Evolutionary conservation across 2,797 vertebrate species (phyloP).

Genomic region (Sebastes vulpes): DNA sequence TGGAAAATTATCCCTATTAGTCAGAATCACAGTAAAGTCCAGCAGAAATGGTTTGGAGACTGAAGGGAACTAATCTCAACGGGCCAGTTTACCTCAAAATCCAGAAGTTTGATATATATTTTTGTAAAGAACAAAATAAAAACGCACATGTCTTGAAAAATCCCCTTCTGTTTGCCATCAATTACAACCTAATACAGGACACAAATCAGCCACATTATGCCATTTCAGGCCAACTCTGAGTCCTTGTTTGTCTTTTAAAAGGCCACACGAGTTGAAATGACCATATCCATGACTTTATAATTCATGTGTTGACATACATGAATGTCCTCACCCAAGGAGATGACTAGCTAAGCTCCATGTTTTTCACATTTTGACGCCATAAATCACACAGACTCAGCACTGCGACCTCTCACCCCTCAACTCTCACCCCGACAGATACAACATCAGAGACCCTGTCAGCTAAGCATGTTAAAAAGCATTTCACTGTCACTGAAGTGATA

Average conservation of each 20-base stretch:
- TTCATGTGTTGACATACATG: constrained; percentile 24
- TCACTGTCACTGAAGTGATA: constrained; percentile 24
- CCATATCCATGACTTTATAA: neutral
- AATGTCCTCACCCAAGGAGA: constrained; percentile 4
- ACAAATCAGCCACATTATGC: neutral
- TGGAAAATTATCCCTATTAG: constrained; percentile 43
- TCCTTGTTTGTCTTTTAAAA: neutral
- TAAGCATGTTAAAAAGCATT: constrained; percentile 53
- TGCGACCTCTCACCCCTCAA: constrained; percentile 53
- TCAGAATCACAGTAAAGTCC: constrained; percentile 26
- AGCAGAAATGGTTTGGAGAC: constrained; percentile 31
- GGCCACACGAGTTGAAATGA: neutral
- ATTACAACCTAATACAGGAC: neutral
- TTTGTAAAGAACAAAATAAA: neutral
- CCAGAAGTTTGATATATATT: neutral
- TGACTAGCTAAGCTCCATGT: constrained; percentile 27
- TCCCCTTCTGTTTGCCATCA: neutral
- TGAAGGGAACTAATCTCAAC: neutral
- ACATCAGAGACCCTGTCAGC: constrained; percentile 56
- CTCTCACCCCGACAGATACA: constrained; percentile 53
- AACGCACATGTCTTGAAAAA: neutral
- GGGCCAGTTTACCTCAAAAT: constrained; percentile 1
- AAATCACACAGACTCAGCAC: constrained; percentile 71
- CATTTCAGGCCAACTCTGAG: neutral
- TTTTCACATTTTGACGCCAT: constrained; percentile 65